Evolutionary conservation across 2,888 invertebrate species (phyloP), one percentile per base, ranked within the genome.

Genomic region (Thera britannica): DNA sequence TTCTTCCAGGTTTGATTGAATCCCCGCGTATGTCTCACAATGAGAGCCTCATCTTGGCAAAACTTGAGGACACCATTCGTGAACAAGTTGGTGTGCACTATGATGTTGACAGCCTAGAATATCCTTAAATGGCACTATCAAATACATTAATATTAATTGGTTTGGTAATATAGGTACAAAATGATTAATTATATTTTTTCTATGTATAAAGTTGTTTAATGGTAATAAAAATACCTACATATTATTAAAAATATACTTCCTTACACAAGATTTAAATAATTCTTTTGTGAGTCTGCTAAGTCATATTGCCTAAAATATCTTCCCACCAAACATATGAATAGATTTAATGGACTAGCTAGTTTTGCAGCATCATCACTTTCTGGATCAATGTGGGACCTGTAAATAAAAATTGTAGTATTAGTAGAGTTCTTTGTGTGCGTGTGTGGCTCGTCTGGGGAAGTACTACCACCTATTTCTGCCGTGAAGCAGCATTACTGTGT

Each of bases 241-340:
- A 23, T 23, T 23, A 23, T 46, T 51, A 51, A 51, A 51, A 51
- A 34, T 34, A 23, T 34, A 52, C 9, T 34, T 12, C 34, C 34
- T 52, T 52, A 52, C 52, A 52, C 34, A 34, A 52, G 52, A 34
- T 34, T 52, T 9, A 52, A 34, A 52, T 9, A 7, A 52, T 34
- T 52, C 9, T 9, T 34, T 9, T 46, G 44, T 12, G 52, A 87
- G 76, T 97, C 97, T 38, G 95, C 96, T 79, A 97, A 91, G 88
- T 97, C 97, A 74, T 94, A 89, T 85, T 97, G 97, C 73, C 95
- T 94, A 88, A 96, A 97, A 88, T 96, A 97, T 78, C 95, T 94
- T 52, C 96, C 95, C 57, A 97, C 95, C 73, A 97, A 88, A 85
- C 97, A 97, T 81, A 97, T 96, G 78, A 96, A 95, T 61, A 97